These are phyloP conservation scores for Girardia tigrina DNA, from an alignment of 2,888 invertebrate genomes.

Conservation along the genomic window DNA sequence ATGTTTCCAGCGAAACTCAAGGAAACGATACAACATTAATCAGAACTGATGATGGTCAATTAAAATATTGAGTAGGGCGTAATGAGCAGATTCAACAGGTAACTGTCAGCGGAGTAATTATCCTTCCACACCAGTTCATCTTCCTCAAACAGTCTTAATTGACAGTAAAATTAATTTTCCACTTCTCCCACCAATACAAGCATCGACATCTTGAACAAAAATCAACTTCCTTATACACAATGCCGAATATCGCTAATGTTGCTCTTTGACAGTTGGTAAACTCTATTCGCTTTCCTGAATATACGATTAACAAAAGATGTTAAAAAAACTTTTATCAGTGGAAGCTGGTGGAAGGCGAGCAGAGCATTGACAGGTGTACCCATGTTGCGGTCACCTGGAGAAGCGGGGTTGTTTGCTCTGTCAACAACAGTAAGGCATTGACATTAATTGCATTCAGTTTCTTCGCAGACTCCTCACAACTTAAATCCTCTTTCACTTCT, in stretches of 20 bases:
- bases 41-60: neutral
- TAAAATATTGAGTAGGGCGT: neutral
- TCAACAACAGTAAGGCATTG: neutral
- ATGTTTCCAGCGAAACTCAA: neutral
- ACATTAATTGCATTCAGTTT: constrained; percentile 12
- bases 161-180: constrained; percentile 20
- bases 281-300: constrained; percentile 23
- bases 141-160: constrained; percentile 20
- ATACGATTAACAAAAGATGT: neutral
- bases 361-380: neutral
- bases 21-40: neutral
- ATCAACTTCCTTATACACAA: constrained; percentile 1
- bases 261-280: constrained; percentile 1
- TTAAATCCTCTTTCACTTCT: neutral
- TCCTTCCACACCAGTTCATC: neutral
- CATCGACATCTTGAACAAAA: neutral
- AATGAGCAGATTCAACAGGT: constrained; percentile 9
- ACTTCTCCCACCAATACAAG: neutral
- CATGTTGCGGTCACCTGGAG: constrained; percentile 2
- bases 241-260: neutral
- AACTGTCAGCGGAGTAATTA: constrained; percentile 10
- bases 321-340: constrained; percentile 18
- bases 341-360: neutral
- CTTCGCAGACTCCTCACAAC: neutral
- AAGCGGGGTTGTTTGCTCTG: neutral